A percentile compares a stretch with the other conserved stretches of the same genome.
phyloP scores from a whole-genome alignment of 1,140 invertebrate genomes.

The Caligus rogercresseyi region DNA sequence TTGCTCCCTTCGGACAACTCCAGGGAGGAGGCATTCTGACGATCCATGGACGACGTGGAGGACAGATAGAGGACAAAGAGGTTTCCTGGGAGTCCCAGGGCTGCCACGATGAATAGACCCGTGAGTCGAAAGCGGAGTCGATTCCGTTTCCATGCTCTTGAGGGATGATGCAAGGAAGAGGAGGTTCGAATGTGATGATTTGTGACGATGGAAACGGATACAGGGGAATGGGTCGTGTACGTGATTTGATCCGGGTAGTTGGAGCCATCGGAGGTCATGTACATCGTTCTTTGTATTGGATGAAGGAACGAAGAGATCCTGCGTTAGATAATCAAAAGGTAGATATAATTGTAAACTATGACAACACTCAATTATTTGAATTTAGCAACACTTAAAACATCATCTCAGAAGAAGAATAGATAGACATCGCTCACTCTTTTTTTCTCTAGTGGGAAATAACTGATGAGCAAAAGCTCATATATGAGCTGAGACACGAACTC shows the following conservation, averaged over 20 bases:
- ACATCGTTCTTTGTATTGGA: too few species aligned
- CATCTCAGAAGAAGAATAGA: too few species aligned
- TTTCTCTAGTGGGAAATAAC: too few species aligned
- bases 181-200: neutral
- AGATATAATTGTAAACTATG: too few species aligned
- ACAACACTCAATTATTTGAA: too few species aligned
- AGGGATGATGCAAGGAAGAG: neutral
- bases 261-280: neutral
- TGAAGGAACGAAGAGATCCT: too few species aligned
- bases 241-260: neutral
- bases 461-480: too few species aligned
- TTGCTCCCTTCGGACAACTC: too few species aligned
- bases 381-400: too few species aligned
- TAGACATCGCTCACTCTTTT: too few species aligned
- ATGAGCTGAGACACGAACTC: too few species aligned
- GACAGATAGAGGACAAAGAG: neutral
- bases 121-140: neutral
- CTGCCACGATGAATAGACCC: neutral
- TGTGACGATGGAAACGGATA: neutral
- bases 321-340: too few species aligned
- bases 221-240: neutral
- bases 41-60: neutral
- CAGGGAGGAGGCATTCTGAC: neutral
- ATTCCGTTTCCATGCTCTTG: neutral
- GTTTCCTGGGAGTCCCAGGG: neutral